Evolutionary conservation across 2,888 invertebrate species (phyloP).

Genomic region (Athalia cordata): DNA sequence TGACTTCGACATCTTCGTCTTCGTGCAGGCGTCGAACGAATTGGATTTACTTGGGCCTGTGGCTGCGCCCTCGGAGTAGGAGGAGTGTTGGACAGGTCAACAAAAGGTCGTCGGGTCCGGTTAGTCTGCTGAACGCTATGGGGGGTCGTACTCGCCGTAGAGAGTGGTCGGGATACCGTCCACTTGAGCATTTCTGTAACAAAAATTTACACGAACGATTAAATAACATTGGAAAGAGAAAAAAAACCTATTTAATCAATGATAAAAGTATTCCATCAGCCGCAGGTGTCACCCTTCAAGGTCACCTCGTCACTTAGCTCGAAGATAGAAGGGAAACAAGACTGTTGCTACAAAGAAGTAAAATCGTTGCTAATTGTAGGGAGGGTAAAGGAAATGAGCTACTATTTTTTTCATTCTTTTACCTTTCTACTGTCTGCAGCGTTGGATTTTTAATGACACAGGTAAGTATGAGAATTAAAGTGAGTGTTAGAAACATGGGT

Average conservation of each 20-base stretch:
- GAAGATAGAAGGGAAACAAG: no score
- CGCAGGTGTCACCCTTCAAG: no score
- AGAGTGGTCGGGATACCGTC: conserved; percentile 72
- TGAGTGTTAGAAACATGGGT: neutral
- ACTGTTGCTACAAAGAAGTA: no score
- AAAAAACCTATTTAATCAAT: no score
- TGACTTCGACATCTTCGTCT: conserved; percentile 68
- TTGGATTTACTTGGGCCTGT: conserved; percentile 26
- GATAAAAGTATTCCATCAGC: no score
- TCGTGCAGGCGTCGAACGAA: conserved; percentile 52
- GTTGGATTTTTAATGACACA: conserved; percentile 3
- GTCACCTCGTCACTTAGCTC: no score
- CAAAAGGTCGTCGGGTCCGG: conserved; percentile 67
- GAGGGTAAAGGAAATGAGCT: no score
- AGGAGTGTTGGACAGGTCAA: conserved; percentile 71
- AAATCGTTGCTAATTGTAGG: no score
- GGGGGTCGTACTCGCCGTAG: conserved; percentile 69
- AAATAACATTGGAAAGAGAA: neutral
- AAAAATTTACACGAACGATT: neutral
- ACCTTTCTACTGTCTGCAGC: neutral
- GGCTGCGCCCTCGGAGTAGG: conserved; percentile 59
- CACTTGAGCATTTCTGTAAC: conserved; percentile 70
- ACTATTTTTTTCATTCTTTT: no score
- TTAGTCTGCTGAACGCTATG: conserved; percentile 60
- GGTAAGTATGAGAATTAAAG: conserved; percentile 9